These are phyloP conservation scores for Chelonoidis abingdonii DNA, from an alignment of 2,113 vertebrate species.

Conservation along the genomic window DNA sequence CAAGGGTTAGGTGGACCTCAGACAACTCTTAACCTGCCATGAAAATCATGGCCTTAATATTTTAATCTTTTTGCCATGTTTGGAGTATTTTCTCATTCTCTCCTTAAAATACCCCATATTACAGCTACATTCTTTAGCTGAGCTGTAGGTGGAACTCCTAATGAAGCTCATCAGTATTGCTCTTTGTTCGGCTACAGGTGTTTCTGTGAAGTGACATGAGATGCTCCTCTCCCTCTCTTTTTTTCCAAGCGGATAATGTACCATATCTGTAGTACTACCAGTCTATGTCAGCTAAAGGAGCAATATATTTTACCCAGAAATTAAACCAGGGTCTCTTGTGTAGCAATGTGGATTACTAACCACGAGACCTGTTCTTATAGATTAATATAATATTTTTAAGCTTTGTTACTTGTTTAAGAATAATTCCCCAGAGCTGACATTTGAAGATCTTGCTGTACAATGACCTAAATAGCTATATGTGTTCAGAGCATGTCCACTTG, in stretches of 20 bases:
- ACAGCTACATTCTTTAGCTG: background rate
- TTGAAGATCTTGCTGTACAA: background rate
- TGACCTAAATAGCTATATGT: background rate
- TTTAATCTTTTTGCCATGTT: background rate
- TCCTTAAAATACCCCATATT: background rate
- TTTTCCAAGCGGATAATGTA: background rate
- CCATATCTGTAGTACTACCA: background rate
- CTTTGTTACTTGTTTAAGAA: constrained; percentile 15
- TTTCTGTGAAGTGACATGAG: background rate
- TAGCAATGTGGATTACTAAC: background rate
- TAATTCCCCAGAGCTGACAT: background rate
- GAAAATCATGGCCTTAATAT: background rate
- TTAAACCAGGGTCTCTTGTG: background rate
- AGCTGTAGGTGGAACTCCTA: background rate
- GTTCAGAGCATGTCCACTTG: background rate
- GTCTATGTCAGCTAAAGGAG: background rate
- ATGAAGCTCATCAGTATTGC: background rate
- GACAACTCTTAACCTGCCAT: background rate
- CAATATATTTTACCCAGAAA: background rate
- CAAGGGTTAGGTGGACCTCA: background rate
- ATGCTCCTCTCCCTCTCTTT: background rate
- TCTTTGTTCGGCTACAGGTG: background rate
- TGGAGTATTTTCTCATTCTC: constrained; percentile 2
- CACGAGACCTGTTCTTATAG: background rate
- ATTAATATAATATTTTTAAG: background rate